Evolutionary conservation across 2,888 invertebrate genomes (phyloP).

Genomic region (Neuroscelio doddi): DNA sequence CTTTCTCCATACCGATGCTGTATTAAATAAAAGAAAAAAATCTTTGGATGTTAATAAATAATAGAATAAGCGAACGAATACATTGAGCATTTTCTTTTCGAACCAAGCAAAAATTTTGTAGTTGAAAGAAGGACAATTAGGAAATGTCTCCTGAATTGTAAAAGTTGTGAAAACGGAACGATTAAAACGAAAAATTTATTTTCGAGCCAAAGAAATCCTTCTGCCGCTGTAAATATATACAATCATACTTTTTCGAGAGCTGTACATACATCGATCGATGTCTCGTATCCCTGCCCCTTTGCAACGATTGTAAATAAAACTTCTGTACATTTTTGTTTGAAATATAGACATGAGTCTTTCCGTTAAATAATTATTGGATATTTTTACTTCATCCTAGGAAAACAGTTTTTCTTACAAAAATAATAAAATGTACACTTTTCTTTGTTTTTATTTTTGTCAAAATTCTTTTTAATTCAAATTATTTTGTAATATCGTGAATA

Average conservation of each 20-base stretch:
- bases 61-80: no score
- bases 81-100: neutral
- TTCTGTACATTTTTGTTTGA: slow-evolving; percentile 36
- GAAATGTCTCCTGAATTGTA: neutral
- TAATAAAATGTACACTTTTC: neutral
- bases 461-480: neutral
- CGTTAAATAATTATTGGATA: slow-evolving; percentile 12
- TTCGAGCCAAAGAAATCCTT: neutral
- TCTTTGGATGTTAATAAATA: neutral
- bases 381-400: neutral
- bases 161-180: neutral
- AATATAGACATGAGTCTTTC: slow-evolving; percentile 37
- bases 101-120: neutral
- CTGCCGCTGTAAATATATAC: slow-evolving; percentile 34
- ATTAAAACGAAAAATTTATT: neutral
- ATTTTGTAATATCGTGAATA: neutral
- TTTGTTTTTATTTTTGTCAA: neutral
- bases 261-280: slow-evolving; percentile 44
- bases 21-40: neutral
- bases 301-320: slow-evolving; percentile 40
- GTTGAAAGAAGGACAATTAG: neutral
- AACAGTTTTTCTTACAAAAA: neutral
- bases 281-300: slow-evolving; percentile 34
- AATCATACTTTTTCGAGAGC: slow-evolving; percentile 39
- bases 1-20: slow-evolving; percentile 16